phyloP scores from a whole-genome alignment of 2,888 invertebrate genomes.

The Adineta ricciae region DNA sequence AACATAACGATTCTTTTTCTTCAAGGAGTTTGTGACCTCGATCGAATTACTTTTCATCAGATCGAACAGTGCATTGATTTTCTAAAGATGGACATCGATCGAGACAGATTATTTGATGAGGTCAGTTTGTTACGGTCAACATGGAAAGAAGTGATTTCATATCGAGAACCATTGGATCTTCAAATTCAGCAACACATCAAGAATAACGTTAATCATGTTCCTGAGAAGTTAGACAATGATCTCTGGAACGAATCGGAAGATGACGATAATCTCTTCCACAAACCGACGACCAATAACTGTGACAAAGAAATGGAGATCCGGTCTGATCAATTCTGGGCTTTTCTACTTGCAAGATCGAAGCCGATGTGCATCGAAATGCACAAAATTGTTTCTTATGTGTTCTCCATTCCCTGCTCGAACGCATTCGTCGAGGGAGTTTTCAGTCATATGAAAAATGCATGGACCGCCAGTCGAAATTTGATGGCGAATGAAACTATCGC shows the following conservation, averaged over 20 bases:
- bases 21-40: no score
- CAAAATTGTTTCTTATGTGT: neutral
- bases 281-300: neutral
- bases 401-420: neutral
- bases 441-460: neutral
- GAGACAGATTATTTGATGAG: no score
- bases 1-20: no score
- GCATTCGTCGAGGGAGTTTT: neutral
- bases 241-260: neutral
- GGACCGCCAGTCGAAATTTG: neutral
- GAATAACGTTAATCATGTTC: neutral
- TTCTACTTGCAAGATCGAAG: neutral
- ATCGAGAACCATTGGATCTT: no score
- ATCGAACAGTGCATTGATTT: no score
- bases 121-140: no score
- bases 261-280: neutral
- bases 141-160: no score
- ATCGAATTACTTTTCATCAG: no score
- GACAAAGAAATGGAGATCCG: neutral
- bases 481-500: neutral
- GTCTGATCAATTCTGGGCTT: neutral
- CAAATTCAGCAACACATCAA: no score
- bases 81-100: no score
- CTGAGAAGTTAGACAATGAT: neutral
- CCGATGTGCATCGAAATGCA: neutral